These are phyloP conservation scores for Ondatra zibethicus DNA, from an alignment of 2,113 vertebrate genomes.

Conservation along the genomic window DNA sequence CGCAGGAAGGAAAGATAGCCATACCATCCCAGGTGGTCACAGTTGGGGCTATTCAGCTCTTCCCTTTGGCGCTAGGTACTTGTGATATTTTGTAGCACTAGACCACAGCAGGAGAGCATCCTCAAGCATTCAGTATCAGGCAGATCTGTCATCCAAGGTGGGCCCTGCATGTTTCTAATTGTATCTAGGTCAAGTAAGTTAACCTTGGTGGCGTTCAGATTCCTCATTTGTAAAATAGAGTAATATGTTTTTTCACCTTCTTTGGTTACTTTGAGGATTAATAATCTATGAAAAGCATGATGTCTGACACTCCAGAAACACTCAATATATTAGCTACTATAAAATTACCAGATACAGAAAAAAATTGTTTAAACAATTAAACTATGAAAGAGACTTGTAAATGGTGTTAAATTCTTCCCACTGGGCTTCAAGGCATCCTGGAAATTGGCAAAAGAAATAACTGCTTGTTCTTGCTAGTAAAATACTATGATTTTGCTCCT, in stretches of 20 bases:
- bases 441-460: constrained; percentile 23
- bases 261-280: background rate
- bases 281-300: background rate
- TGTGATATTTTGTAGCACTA: constrained; percentile 4
- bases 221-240: background rate
- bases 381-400: background rate
- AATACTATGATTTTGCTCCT: background rate
- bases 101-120: background rate
- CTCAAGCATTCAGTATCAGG: background rate
- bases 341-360: background rate
- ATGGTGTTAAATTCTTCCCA: constrained; percentile 13
- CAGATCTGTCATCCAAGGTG: background rate
- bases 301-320: background rate
- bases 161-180: background rate
- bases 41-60: background rate
- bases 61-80: constrained; percentile 5
- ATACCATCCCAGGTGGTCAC: background rate
- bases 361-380: constrained; percentile 26
- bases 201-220: constrained; percentile 19
- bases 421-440: constrained; percentile 15
- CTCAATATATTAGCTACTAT: background rate
- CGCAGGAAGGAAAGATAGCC: constrained; percentile 24
- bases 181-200: constrained; percentile 18
- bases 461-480: constrained; percentile 10
- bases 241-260: background rate